Base-by-base conservation (phyloP, 2,888 invertebrate genomes). In the Dilophus febrilis region DNA sequence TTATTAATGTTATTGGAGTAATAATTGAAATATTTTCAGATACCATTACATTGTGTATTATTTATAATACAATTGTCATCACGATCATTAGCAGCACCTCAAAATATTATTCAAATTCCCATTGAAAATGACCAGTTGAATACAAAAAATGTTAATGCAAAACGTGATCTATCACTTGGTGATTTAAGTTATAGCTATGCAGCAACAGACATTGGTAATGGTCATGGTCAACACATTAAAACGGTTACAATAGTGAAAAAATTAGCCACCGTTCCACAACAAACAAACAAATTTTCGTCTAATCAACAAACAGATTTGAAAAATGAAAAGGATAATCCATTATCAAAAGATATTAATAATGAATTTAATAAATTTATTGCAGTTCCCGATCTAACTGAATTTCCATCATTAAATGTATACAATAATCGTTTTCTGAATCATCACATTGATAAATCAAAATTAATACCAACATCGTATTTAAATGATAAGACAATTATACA, bases 171-270 rank as follows among this genome's bases (percentile, higher is more conserved):
- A 6, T 19, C 10, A 3, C 8, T 35, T 16, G 43, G 59, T 31
- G 61, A 61, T 37, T 46, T 59, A n/a, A 62, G 60, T 44, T 49
- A 58, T 27, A 61, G 61, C 40, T 61, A 59, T 52, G 50, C 63
- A 8, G 61, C 62, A 11, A 60, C 61, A 38, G 56, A 61, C 33
- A 59, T 62, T 35, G 57, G 57, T 26, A 57, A 59, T 28, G 59
- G 57, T 41, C 54, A 56, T 37, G 61, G 63, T 8, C 57, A 58
- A 2, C 61, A 55, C 37, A 52, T 62, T 4, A 61, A 61, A 50
- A 61, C 61, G 35, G 55, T 61, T 18, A 61, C 61, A 1, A 59
- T 61, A 7, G 57, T 61, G 41, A 62, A 61, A 46, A 61, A 58
- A 47, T 44, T 58, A 4, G 52, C 18, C 6, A 7, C 17, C 3